A percentile compares a stretch with the other conserved stretches of the same genome.
Conservation (phyloP, 2,888 invertebrate species). For the Ariolimax columbianus region DNA sequence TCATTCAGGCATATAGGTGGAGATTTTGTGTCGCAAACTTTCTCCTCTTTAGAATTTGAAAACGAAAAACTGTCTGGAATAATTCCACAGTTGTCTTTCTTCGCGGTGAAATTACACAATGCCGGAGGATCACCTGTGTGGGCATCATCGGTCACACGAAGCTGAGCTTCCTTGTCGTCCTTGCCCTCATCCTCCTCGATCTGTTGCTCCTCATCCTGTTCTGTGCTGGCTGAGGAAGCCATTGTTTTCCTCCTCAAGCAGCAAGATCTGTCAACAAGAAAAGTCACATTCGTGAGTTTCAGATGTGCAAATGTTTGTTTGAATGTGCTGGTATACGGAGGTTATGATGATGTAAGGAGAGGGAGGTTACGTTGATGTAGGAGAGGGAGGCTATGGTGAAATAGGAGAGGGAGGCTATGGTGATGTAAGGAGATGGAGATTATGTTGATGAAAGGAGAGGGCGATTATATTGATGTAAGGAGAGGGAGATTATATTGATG, state of each 20-base stretch:
- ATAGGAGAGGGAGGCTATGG: no score
- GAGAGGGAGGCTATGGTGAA: neutral
- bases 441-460: no score
- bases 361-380: neutral
- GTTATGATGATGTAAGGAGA: no score
- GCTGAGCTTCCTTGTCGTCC: neutral
- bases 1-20: conserved; percentile 42
- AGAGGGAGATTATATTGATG: no score
- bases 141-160: neutral
- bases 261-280: neutral
- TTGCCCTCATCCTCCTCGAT: conserved; percentile 34
- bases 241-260: conserved; percentile 6
- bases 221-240: conserved; percentile 34
- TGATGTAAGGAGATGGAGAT: no score
- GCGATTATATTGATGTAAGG: no score
- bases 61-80: conserved; percentile 55
- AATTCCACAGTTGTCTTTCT: conserved; percentile 75
- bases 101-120: conserved; percentile 54
- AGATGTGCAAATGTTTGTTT: no score
- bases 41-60: conserved; percentile 54
- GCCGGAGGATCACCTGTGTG: neutral
- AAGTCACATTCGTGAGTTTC: neutral
- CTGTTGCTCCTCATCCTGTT: conserved; percentile 1
- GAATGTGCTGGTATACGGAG: no score
- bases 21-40: conserved; percentile 54